Conservation (phyloP, 2,113 vertebrate species). For the Bombycilla garrulus region DNA sequence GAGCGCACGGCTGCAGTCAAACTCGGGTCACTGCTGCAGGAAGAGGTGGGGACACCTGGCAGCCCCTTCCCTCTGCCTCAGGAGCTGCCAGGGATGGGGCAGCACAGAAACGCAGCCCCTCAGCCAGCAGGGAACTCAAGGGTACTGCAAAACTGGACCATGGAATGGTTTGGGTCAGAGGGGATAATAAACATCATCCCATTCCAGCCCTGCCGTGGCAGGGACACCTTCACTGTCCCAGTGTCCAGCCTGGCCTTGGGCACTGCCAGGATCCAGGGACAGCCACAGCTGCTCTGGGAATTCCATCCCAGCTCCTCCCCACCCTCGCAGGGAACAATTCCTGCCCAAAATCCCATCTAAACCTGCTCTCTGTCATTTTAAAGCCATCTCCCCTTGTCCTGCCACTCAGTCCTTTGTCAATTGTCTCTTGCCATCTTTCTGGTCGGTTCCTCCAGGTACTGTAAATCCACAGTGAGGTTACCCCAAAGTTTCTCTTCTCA, state of each 20-base stretch:
- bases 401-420: background rate
- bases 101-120: background rate
- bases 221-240: background rate
- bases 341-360: background rate
- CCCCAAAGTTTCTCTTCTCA: background rate
- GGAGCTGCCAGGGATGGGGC: background rate
- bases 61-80: background rate
- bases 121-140: background rate
- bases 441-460: background rate
- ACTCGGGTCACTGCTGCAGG: fast-evolving
- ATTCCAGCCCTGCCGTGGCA: background rate
- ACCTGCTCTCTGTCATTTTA: fast-evolving
- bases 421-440: background rate
- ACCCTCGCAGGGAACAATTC: fast-evolving
- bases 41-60: fast-evolving
- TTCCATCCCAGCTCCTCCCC: fast-evolving
- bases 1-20: background rate
- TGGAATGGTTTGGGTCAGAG: background rate
- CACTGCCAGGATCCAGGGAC: background rate
- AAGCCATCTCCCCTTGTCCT: background rate
- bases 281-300: background rate
- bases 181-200: fast-evolving
- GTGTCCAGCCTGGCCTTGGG: background rate
- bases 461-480: fast-evolving
- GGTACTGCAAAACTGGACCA: fast-evolving